Percentiles rank a stretch among this genome's conserved stretches.
Evolutionary conservation across 2,113 vertebrate genomes (phyloP).

Genomic region (Actenoides lindsayi): DNA sequence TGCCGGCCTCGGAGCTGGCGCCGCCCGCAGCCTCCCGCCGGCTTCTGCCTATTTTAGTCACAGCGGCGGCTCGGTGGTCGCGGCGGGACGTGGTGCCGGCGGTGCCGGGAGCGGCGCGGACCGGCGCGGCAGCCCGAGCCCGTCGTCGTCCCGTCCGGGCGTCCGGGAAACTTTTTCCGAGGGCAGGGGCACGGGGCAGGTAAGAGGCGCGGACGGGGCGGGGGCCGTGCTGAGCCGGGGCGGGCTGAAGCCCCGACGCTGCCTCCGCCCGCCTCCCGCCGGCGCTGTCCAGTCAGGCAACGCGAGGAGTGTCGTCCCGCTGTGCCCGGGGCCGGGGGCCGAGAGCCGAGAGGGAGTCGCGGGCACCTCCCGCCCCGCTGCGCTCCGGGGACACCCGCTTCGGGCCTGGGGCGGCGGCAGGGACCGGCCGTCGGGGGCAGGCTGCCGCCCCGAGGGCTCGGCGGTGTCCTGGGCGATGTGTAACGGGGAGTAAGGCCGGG

Average conservation of each 20-base stretch:
- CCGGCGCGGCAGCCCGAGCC: not conserved
- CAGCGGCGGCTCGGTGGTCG: not conserved
- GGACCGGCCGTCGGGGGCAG: not conserved
- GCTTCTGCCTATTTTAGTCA: slow-evolving; percentile 49
- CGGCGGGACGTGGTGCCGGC: not conserved
- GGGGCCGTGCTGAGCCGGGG: not conserved
- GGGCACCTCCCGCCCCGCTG: not conserved
- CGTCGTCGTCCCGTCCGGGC: not conserved
- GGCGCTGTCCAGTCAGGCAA: not conserved
- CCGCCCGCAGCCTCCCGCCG: not conserved
- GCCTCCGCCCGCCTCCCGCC: not conserved
- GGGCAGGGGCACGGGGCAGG: not conserved
- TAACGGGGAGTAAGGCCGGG: not conserved
- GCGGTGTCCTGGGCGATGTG: not conserved
- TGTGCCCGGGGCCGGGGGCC: too few species aligned
- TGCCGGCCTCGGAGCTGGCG: not conserved
- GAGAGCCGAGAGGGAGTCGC: not conserved
- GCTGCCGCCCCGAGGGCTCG: not conserved
- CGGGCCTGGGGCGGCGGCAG: not conserved
- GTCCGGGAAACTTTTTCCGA: not conserved
- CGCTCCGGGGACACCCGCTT: not conserved
- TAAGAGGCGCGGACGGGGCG: not conserved
- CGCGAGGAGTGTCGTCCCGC: not conserved
- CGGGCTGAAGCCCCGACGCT: not conserved
- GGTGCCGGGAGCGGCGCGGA: not conserved